phyloP scores from a whole-genome alignment of 2,113 vertebrate species.

The Aphelocoma coerulescens region DNA sequence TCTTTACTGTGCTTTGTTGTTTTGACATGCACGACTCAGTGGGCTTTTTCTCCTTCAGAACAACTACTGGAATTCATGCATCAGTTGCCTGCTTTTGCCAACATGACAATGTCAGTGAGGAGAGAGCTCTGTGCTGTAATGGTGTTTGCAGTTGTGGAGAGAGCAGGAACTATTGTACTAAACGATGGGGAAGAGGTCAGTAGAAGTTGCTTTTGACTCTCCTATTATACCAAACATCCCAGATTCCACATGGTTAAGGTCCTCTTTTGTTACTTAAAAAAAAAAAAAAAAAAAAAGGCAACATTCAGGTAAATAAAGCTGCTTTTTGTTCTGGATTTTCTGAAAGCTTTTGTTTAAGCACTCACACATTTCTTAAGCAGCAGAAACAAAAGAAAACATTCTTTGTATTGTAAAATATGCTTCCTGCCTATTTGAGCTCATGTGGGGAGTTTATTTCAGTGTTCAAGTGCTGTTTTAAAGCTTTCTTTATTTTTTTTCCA shows the following conservation, averaged over 20 bases:
- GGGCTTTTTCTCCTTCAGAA: constrained; percentile 77
- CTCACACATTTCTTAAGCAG: neutral
- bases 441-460: neutral
- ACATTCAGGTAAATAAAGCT: neutral
- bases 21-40: constrained; percentile 39
- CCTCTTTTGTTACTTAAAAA: neutral
- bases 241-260: neutral
- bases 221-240: neutral
- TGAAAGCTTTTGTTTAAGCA: neutral
- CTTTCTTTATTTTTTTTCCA: neutral
- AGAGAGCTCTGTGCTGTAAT: constrained; percentile 97
- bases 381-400: neutral
- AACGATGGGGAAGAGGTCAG: constrained; percentile 97
- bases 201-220: constrained; percentile 1
- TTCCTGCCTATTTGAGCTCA: neutral
- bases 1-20: constrained; percentile 25
- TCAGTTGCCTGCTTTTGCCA: constrained; percentile 95
- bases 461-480: neutral
- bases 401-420: neutral
- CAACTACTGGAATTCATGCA: constrained; percentile 99
- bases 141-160: constrained; percentile 97
- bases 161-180: constrained; percentile 93
- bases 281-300: neutral
- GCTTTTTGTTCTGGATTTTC: neutral
- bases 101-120: constrained; percentile 98